Evolutionary conservation across 2,797 vertebrate species (phyloP), one percentile per base, ranked within the genome.

Genomic region (Pipistrellus kuhlii): DNA sequence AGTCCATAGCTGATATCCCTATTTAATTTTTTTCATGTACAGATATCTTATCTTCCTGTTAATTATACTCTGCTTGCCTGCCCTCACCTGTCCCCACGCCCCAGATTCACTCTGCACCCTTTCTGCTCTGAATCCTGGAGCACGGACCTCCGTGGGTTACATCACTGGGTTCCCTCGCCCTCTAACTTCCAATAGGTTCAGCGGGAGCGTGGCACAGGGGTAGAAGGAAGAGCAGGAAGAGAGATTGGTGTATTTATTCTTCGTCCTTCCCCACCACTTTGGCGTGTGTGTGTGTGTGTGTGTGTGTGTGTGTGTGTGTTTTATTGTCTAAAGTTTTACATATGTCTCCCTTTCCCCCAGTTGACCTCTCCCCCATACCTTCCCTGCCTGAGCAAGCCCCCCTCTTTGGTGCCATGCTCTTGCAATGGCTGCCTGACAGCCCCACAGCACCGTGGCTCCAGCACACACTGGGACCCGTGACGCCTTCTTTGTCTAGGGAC

Each of bases 41-140:
- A 48, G 71, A 32, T 86, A 93, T 78, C 69, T 95, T 95, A 75
- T 88, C 32, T 92, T 77, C 11, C 53, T 13, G 8, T 38, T 51
- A 68, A n/a, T 92, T 93, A 78, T 30, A 66, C 64, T 69, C 5
- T 18, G 25, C 38, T 80, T 72, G 32, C 18, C 53, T n/a, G 13
- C 12, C 10, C 32, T 21, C 20, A 14, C 38, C 41, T 25, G 27
- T 41, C 27, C 57, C 62, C n/a, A 44, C 25, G 21, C 20, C 4
- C 77, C 35, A 32, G 59, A 86, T 41, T 85, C 62, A 30, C 41
- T 76, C 84, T 82, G 27, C 15, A 2, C 8, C 35, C 83, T 78
- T 68, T 57, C 55, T 82, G 48, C n/a, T 68, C 78, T 73, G n/a
- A 32, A 38, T 44, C 20, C 18, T 81, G 44, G 25, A 86, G 48